Evolutionary conservation across 1,140 invertebrate genomes (phyloP).

Genomic region (Drosophila punjabiensis): DNA sequence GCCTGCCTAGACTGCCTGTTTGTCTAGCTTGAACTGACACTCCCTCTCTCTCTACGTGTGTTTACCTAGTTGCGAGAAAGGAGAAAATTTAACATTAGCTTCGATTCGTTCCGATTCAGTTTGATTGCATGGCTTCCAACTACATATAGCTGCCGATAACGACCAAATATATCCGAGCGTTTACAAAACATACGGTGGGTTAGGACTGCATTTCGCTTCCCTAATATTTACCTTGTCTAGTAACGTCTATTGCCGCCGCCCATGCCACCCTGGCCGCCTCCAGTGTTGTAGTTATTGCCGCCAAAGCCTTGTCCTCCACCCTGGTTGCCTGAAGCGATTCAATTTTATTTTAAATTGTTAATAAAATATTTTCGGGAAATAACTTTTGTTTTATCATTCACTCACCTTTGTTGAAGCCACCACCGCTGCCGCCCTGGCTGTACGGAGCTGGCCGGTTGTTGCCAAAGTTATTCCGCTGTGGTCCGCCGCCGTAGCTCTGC

Average conservation of each 20-base stretch:
- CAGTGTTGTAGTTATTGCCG: conserved; percentile 69
- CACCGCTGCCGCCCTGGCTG: conserved; percentile 74
- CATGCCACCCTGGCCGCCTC: conserved; percentile 76
- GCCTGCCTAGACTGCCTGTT: conserved; percentile 78
- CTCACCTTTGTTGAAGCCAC: conserved; percentile 75
- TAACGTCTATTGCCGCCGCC: conserved; percentile 83
- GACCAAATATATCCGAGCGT: conserved; percentile 45
- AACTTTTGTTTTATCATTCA: background rate
- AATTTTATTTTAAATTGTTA: background rate
- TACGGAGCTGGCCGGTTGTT: conserved; percentile 88
- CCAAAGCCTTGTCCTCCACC: conserved; percentile 68
- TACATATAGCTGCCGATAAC: conserved; percentile 39
- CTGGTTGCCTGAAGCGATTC: conserved; percentile 71
- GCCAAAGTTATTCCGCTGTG: conserved; percentile 88
- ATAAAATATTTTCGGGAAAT: too few species aligned
- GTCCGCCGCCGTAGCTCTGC: conserved; percentile 90
- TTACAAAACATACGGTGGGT: conserved; percentile 14
- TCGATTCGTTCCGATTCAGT: conserved; percentile 36
- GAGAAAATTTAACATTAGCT: conserved; percentile 76
- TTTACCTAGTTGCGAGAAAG: conserved; percentile 83
- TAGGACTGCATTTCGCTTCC: background rate
- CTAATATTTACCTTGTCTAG: conserved; percentile 72
- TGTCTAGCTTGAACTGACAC: conserved; percentile 80
- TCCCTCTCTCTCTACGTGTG: conserved; percentile 59
- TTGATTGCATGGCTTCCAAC: conserved; percentile 39